phyloP scores from a whole-genome alignment of 1,140 invertebrate species.

The Parapsyche elsis region DNA sequence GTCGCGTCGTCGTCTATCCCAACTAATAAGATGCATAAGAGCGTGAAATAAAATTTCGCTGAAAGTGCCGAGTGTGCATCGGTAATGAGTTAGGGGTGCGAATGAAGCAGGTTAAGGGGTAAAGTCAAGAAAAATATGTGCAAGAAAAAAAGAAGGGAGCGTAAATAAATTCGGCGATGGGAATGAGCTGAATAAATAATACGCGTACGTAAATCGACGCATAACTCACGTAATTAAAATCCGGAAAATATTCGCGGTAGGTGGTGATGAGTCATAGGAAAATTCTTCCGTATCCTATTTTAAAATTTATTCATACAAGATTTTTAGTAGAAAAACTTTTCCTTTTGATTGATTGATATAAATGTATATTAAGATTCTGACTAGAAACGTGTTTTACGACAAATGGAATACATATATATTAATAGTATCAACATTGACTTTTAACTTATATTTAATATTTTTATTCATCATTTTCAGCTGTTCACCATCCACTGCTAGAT shows the following conservation, averaged over 20 bases:
- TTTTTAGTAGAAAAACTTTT: too few relatives aligned
- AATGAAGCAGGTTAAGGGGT: neutral
- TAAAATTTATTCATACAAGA: too few relatives aligned
- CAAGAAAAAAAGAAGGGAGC: neutral
- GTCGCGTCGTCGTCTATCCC: neutral
- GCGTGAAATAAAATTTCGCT: constrained; percentile 28
- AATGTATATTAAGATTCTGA: too few relatives aligned
- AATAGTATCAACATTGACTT: too few relatives aligned
- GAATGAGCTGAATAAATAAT: constrained; percentile 6
- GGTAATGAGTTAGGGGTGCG: neutral
- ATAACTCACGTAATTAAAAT: neutral
- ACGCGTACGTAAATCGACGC: neutral
- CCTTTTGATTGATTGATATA: too few relatives aligned
- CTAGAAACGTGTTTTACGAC: neutral
- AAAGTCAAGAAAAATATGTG: neutral
- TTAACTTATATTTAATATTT: too few relatives aligned
- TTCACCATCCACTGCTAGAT: too few relatives aligned
- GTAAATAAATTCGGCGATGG: neutral
- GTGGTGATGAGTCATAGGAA: too few relatives aligned
- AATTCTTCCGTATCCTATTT: too few relatives aligned
- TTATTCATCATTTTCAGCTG: too few relatives aligned
- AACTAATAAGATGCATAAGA: constrained; percentile 24
- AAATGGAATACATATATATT: neutral
- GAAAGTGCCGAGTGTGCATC: neutral
- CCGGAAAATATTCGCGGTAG: too few relatives aligned